Conservation (phyloP, 92 coral and sea anemone species). For the Siderastrea siderea region DNA sequence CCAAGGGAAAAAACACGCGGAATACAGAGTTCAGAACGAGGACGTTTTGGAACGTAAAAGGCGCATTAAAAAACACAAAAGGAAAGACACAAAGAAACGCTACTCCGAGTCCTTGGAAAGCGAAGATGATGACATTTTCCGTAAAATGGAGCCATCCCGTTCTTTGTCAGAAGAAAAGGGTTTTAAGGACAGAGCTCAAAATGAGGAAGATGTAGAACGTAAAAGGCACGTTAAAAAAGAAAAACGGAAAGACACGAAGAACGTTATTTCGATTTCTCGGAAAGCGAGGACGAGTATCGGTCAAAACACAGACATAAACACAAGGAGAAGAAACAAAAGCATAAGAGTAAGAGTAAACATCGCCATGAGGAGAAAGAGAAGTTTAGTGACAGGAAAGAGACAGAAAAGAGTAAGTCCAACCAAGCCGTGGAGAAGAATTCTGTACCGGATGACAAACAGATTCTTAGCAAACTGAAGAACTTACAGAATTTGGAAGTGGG, state of each 20-base stretch:
- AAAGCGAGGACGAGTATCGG: conserved; percentile 42
- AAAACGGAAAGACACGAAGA: conserved; percentile 17
- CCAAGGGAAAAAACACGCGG: not conserved
- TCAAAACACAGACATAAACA: conserved; percentile 60
- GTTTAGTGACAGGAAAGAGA: conserved; percentile 26
- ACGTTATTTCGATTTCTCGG: conserved; percentile 18
- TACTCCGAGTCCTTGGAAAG: conserved; percentile 27
- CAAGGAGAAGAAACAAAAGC: conserved; percentile 67
- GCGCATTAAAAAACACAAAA: not conserved
- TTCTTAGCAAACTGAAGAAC: conserved; percentile 84
- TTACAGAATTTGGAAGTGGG: conserved; percentile 79
- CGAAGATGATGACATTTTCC: not conserved
- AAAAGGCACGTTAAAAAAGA: not conserved
- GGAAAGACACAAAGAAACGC: conserved; percentile 16
- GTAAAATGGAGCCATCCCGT: not conserved
- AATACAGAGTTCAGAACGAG: not conserved
- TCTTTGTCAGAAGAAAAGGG: conserved; percentile 6
- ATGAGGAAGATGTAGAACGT: conserved; percentile 13
- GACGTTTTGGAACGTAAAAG: not conserved
- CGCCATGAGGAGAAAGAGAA: conserved; percentile 27
- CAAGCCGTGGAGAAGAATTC: conserved; percentile 8
- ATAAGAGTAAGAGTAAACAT: conserved; percentile 32
- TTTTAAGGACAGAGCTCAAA: not conserved
- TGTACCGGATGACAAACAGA: conserved; percentile 78
- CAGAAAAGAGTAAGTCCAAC: conserved; percentile 10